These are phyloP conservation scores for Umimayanthus kanabou DNA, from an alignment of 92 coral and sea anemone species.

Conservation along the genomic window DNA sequence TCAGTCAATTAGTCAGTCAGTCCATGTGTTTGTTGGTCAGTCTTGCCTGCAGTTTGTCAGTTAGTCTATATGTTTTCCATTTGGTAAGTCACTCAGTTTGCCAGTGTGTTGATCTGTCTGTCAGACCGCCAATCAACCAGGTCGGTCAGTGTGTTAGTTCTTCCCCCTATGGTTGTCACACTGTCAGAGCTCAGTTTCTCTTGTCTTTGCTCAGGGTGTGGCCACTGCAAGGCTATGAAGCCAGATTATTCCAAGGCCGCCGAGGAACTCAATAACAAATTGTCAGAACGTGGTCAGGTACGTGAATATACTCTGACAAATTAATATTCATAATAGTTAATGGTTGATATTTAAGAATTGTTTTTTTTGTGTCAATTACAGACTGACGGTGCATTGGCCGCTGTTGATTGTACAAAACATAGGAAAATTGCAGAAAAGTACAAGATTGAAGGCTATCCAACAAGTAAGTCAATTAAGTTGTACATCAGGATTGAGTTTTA, in stretches of 20 bases:
- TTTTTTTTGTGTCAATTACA: constrained; percentile 25
- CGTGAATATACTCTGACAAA: too few relatives aligned
- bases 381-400: constrained; percentile 89
- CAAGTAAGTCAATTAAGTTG: constrained; percentile 48
- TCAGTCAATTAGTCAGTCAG: too few relatives aligned
- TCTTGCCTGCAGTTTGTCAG: too few relatives aligned
- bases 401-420: constrained; percentile 93
- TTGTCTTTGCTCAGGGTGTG: constrained; percentile 77
- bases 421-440: constrained; percentile 69
- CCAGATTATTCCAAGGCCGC: constrained; percentile 94
- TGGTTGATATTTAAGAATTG: neutral
- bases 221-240: constrained; percentile 98
- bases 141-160: neutral
- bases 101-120: neutral
- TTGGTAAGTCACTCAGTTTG: neutral
- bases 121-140: neutral
- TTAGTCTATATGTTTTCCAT: neutral
- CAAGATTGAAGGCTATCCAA: constrained; percentile 84
- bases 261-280: constrained; percentile 54
- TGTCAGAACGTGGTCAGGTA: constrained; percentile 47
- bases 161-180: neutral
- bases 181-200: neutral
- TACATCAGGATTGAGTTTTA: too few relatives aligned
- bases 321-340: neutral
- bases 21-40: too few relatives aligned